Conservation (phyloP, 2,888 invertebrate genomes). For the Allolobophora icterica region DNA sequence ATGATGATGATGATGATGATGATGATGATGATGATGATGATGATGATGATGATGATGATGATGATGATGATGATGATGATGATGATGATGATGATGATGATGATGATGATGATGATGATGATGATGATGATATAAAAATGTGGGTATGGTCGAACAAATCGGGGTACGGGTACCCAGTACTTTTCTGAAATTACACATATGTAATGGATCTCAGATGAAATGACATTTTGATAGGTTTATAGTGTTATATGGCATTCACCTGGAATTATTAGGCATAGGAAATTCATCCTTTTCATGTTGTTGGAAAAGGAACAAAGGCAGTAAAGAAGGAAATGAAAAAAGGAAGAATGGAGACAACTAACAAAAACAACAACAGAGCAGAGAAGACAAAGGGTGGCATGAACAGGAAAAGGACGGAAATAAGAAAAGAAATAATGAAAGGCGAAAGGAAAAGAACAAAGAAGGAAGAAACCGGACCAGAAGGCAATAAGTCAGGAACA, state of each 20-base stretch:
- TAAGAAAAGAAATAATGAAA: background rate
- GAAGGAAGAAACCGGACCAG: too few relatives aligned
- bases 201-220: too few relatives aligned
- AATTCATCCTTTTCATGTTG: background rate
- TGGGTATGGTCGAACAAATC: background rate
- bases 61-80: constrained; percentile 35
- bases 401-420: background rate
- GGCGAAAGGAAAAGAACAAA: too few relatives aligned
- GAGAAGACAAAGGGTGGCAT: background rate
- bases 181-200: too few relatives aligned
- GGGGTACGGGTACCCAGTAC: too few relatives aligned
- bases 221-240: too few relatives aligned
- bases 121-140: constrained; percentile 22
- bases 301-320: background rate
- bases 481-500: too few relatives aligned
- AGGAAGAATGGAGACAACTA: background rate
- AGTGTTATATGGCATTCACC: too few relatives aligned
- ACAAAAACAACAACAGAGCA: background rate
- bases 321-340: background rate
- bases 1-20: constrained; percentile 33
- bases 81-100: constrained; percentile 38
- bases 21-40: background rate
- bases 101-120: constrained; percentile 33
- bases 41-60: constrained; percentile 30
- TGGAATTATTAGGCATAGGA: background rate